Conservation (phyloP, 1,140 invertebrate genomes). For the Drosophila funebris region DNA sequence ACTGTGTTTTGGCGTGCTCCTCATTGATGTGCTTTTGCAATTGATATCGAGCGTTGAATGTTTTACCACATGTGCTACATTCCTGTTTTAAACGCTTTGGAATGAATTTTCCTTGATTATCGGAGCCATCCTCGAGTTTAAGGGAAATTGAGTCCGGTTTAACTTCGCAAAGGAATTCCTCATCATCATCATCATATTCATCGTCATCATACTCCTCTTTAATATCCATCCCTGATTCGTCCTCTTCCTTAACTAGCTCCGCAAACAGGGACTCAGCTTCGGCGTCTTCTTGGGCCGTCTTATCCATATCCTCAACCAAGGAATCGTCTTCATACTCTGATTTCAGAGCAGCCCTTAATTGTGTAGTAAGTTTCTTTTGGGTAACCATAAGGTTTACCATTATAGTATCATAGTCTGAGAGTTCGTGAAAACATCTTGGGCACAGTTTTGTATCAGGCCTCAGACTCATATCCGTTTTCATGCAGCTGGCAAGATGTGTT, state of each 20-base stretch:
- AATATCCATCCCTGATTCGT: constrained; percentile 43
- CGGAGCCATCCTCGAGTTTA: constrained; percentile 17
- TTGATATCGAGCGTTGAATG: constrained; percentile 65
- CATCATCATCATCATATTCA: constrained; percentile 38
- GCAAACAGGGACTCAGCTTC: constrained; percentile 66
- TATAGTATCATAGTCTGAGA: constrained; percentile 70
- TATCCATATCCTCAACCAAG: constrained; percentile 46
- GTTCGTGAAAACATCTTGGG: constrained; percentile 62
- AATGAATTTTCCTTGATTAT: constrained; percentile 33
- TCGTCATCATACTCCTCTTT: constrained; percentile 54
- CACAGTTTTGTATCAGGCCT: constrained; percentile 53
- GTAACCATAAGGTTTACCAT: constrained; percentile 76
- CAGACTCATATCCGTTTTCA: constrained; percentile 58
- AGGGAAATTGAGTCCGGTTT: constrained; percentile 6
- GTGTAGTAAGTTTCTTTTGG: constrained; percentile 65
- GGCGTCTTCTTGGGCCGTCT: constrained; percentile 40
- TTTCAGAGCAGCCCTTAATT: constrained; percentile 57
- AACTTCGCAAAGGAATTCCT: constrained; percentile 53
- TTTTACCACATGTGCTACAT: constrained; percentile 56
- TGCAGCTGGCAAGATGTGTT: constrained; percentile 69
- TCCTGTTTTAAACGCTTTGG: constrained; percentile 58
- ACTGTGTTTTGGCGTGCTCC: constrained; percentile 57
- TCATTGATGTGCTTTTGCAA: constrained; percentile 72
- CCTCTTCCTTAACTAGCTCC: constrained; percentile 61
- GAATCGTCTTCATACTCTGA: constrained; percentile 59